Conservation (phyloP, 2,113 vertebrate genomes). For the Fulmarus glacialis region DNA sequence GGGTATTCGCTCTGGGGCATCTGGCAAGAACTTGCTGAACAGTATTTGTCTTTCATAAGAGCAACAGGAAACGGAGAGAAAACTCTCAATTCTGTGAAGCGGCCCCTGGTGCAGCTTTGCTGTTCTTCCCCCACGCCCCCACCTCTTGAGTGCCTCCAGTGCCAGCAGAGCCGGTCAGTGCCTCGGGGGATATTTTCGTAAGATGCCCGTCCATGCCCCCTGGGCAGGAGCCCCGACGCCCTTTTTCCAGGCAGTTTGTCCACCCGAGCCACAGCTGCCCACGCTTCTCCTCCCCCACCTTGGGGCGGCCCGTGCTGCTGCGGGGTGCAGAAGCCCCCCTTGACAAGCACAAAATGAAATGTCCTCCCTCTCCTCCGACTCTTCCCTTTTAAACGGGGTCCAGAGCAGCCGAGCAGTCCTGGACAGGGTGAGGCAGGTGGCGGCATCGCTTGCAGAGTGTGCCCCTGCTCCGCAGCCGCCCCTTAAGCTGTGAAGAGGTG, state of each 20-base stretch:
- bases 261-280: accelerated
- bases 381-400: neutral
- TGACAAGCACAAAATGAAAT: neutral
- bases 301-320: neutral
- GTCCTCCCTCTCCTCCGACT: accelerated
- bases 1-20: neutral
- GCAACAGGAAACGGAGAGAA: neutral
- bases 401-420: accelerated
- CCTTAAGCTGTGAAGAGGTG: neutral
- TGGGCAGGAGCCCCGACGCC: accelerated
- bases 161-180: neutral
- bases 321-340: neutral
- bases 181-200: neutral
- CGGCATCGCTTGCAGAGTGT: accelerated
- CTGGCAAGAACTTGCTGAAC: neutral
- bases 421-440: neutral
- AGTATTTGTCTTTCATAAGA: neutral
- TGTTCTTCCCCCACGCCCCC: accelerated
- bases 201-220: accelerated
- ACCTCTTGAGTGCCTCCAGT: accelerated
- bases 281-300: accelerated
- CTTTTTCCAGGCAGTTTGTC: neutral
- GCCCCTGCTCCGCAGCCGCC: neutral
- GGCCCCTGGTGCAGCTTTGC: neutral
- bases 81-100: neutral